phyloP scores from a whole-genome alignment of 1,140 invertebrate genomes.

The Metaphire vulgaris region DNA sequence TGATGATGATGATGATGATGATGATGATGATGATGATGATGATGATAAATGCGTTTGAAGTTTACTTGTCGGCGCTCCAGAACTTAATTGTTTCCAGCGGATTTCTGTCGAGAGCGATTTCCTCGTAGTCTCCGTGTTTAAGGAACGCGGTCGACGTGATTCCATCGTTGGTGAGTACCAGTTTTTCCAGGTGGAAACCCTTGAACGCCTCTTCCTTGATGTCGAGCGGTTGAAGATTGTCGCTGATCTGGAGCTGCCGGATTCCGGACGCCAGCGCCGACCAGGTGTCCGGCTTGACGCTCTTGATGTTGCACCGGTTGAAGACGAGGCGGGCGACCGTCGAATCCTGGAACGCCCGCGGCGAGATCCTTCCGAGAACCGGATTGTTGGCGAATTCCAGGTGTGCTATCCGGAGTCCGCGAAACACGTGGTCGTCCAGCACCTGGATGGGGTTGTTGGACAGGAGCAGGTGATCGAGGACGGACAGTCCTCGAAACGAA shows the following conservation, averaged over 20 bases:
- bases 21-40: too few relatives aligned
- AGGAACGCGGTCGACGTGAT: conserved; percentile 16
- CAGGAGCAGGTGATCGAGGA: conserved; percentile 22
- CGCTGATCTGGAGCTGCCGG: conserved; percentile 14
- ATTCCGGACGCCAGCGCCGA: background rate
- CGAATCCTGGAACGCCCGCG: conserved; percentile 14
- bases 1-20: too few relatives aligned
- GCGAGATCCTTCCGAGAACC: background rate
- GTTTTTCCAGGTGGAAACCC: conserved; percentile 5
- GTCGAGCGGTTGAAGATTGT: conserved; percentile 19
- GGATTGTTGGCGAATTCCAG: conserved; percentile 23
- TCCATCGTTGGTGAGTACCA: conserved; percentile 16
- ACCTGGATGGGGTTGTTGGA: conserved; percentile 21
- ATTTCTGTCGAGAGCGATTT: conserved; percentile 21
- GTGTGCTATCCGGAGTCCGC: conserved; percentile 13
- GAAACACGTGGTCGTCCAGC: conserved; percentile 10
- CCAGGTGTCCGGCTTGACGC: conserved; percentile 3
- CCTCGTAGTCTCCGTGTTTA: conserved; percentile 4
- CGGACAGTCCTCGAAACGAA: conserved; percentile 5
- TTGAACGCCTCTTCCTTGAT: conserved; percentile 12
- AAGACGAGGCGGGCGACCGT: conserved; percentile 11
- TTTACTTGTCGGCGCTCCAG: conserved; percentile 1
- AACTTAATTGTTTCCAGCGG: conserved; percentile 16
- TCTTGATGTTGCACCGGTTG: conserved; percentile 15
- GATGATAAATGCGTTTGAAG: too few relatives aligned